These are phyloP conservation scores for Plectrocnemia conspersa DNA, from an alignment of 1,140 invertebrate genomes.

Conservation along the genomic window DNA sequence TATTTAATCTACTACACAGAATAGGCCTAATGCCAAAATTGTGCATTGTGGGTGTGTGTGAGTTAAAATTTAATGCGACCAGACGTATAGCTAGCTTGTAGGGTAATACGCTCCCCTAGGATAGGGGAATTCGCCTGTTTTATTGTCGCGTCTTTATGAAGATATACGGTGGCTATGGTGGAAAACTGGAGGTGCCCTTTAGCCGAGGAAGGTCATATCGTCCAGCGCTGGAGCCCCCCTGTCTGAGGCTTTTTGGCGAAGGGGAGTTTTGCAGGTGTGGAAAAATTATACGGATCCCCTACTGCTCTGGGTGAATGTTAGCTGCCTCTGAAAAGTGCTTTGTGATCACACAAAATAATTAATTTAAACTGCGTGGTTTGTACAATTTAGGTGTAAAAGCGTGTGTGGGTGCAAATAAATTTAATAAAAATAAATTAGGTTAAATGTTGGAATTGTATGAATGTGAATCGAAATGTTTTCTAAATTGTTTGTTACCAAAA, in stretches of 20 bases:
- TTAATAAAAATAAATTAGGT: too few species aligned
- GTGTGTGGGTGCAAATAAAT: too few species aligned
- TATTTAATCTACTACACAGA: not conserved
- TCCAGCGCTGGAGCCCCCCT: constrained; percentile 1
- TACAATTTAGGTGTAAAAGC: too few species aligned
- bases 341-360: too few species aligned
- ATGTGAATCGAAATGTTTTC: too few species aligned
- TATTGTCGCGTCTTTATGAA: constrained; percentile 14
- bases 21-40: not conserved
- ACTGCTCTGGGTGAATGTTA: too few species aligned
- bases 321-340: too few species aligned
- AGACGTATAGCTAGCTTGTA: not conserved
- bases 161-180: constrained; percentile 6
- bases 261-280: constrained; percentile 3
- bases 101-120: not conserved
- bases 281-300: too few species aligned
- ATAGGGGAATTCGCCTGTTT: constrained; percentile 3
- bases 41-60: not conserved
- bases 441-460: too few species aligned
- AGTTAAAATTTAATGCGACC: not conserved
- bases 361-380: too few species aligned
- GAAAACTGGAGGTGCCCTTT: constrained; percentile 18
- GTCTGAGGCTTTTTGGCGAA: constrained; percentile 11
- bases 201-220: constrained; percentile 6
- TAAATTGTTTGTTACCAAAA: too few species aligned